A percentile compares a stretch with the other conserved stretches of the same genome.
Conservation (phyloP, 2,888 invertebrate genomes). For the Celastrina argiolus region DNA sequence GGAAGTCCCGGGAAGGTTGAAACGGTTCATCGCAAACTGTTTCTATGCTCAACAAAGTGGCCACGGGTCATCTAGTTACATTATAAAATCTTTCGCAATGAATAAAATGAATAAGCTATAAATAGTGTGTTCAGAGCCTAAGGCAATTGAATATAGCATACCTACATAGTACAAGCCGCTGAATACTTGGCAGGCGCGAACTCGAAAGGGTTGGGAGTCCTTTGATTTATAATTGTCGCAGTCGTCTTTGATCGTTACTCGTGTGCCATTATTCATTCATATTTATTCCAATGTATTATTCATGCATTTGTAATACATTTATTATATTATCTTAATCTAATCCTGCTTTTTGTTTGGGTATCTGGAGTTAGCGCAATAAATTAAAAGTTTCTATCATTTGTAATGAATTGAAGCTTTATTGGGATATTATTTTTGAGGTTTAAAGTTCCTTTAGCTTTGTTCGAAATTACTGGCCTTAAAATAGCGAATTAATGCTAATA, state of each 20-base stretch:
- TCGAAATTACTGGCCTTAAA: background rate
- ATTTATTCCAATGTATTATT: slow-evolving; percentile 25
- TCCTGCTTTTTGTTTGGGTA: slow-evolving; percentile 20
- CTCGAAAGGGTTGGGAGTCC: slow-evolving; percentile 22
- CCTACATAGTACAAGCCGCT: slow-evolving; percentile 3
- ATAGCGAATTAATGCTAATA: background rate
- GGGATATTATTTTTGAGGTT: background rate
- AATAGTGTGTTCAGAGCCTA: slow-evolving; percentile 9
- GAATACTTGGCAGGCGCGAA: slow-evolving; percentile 25
- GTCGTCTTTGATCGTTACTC: slow-evolving; percentile 24
- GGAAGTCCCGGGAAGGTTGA: too few relatives aligned
- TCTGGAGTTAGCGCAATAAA: slow-evolving; percentile 8
- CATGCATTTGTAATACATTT: slow-evolving; percentile 22
- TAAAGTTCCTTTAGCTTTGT: background rate
- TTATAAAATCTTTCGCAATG: background rate
- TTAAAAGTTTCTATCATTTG: background rate
- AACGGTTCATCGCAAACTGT: too few relatives aligned
- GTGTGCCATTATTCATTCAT: slow-evolving; percentile 23
- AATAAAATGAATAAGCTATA: background rate
- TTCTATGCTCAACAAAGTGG: too few relatives aligned
- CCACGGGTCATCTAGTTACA: too few relatives aligned
- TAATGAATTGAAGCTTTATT: background rate
- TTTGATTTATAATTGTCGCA: slow-evolving; percentile 27
- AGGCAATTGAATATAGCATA: slow-evolving; percentile 21
- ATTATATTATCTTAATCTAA: slow-evolving; percentile 19